Evolutionary conservation across 2,113 vertebrate species (phyloP).

Genomic region (Carassius carassius): DNA sequence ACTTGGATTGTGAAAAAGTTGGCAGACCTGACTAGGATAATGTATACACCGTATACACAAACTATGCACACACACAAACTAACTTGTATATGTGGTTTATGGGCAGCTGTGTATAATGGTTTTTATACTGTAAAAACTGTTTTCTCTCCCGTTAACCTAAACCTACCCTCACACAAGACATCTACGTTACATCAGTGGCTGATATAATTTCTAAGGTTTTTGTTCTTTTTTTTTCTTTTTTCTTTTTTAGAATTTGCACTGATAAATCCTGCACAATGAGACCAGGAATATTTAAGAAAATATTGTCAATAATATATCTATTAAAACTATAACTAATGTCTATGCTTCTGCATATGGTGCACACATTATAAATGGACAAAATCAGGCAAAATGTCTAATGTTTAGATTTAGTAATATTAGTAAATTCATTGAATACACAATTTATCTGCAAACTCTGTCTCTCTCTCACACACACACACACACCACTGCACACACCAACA

Average conservation of each 20-base stretch:
- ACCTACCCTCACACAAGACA: too few species aligned
- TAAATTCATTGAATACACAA: not conserved
- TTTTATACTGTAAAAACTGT: too few species aligned
- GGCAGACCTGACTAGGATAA: too few species aligned
- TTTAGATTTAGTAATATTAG: not conserved
- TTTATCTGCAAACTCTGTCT: not conserved
- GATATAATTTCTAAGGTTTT: not conserved
- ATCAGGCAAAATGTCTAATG: not conserved
- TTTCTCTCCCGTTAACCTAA: too few species aligned
- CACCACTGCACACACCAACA: slow-evolving; percentile 10
- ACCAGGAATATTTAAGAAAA: not conserved
- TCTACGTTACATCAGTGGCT: not conserved
- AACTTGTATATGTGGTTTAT: too few species aligned
- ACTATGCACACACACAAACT: too few species aligned
- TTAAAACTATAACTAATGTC: not conserved
- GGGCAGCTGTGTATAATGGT: too few species aligned
- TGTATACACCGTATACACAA: too few species aligned
- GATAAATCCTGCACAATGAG: not conserved
- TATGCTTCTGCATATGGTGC: not conserved
- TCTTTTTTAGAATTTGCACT: not conserved
- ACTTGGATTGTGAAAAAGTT: too few species aligned
- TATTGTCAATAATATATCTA: too few species aligned
- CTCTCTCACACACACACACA: not conserved
- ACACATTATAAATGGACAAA: not conserved
- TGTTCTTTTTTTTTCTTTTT: not conserved